Conservation (phyloP, 23 tunicate species). For the Trididemnum miniatum region DNA sequence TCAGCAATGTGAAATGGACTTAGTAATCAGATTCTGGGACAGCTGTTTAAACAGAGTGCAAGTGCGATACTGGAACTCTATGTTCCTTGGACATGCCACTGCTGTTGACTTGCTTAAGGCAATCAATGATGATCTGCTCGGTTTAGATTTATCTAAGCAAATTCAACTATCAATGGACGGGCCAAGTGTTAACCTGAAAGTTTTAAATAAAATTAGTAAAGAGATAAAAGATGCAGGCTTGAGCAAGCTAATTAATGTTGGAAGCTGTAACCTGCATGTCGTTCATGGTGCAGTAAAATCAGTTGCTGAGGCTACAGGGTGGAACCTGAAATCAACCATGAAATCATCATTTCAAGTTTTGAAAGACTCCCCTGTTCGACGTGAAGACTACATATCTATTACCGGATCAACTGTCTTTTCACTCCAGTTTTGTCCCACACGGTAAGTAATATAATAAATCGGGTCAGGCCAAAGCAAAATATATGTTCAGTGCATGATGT, state of each 20-base stretch:
- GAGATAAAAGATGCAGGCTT: background rate
- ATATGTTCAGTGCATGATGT: background rate
- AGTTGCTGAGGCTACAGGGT: background rate
- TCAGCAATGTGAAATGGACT: background rate
- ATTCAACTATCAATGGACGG: background rate
- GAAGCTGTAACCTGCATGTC: background rate
- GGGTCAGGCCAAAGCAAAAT: background rate
- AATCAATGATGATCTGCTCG: background rate
- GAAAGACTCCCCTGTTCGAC: background rate
- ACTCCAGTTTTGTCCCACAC: background rate
- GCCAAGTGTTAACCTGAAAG: background rate
- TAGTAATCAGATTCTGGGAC: background rate
- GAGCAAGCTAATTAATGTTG: background rate
- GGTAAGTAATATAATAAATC: background rate
- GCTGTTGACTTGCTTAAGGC: background rate
- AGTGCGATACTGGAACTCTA: background rate
- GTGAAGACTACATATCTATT: background rate
- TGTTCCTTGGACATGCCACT: slow-evolving; percentile 1
- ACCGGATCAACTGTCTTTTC: background rate
- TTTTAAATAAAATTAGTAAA: background rate
- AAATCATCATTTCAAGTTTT: background rate
- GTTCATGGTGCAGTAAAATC: background rate
- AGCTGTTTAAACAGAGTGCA: background rate
- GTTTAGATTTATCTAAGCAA: background rate
- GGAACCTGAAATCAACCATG: background rate